These are phyloP conservation scores for Planococcus citri DNA, from an alignment of 1,140 invertebrate species.

Conservation along the genomic window DNA sequence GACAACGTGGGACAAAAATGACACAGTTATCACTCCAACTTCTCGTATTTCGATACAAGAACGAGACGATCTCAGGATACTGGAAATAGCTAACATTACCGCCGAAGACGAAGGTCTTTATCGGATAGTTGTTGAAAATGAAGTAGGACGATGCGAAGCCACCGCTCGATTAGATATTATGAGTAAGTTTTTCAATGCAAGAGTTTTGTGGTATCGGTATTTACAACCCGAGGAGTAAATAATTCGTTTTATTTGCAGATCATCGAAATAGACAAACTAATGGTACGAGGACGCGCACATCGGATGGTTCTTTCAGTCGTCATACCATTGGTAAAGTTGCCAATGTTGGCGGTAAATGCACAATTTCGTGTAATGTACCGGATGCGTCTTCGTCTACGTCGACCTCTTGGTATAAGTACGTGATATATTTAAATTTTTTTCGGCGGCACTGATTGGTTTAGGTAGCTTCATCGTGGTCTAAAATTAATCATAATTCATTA, in stretches of 20 bases:
- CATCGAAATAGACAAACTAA: constrained; percentile 32
- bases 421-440: too few species aligned
- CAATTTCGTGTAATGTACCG: constrained; percentile 1
- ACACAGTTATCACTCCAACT: constrained; percentile 46
- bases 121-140: constrained; percentile 64
- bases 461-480: too few species aligned
- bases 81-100: constrained; percentile 65
- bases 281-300: constrained; percentile 36
- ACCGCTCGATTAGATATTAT: constrained; percentile 68
- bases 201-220: neutral
- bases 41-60: constrained; percentile 55
- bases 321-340: constrained; percentile 9
- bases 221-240: neutral
- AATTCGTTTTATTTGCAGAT: constrained; percentile 27
- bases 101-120: constrained; percentile 69
- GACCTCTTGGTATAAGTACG: neutral
- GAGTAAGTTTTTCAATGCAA: constrained; percentile 36
- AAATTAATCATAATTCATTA: neutral
- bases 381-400: neutral
- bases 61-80: constrained; percentile 55
- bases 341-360: neutral
- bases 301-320: constrained; percentile 17
- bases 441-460: too few species aligned
- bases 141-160: constrained; percentile 65
- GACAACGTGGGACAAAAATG: constrained; percentile 70